Base-by-base conservation (phyloP, 2,888 invertebrate species). In the Druceiella hillmani region DNA sequence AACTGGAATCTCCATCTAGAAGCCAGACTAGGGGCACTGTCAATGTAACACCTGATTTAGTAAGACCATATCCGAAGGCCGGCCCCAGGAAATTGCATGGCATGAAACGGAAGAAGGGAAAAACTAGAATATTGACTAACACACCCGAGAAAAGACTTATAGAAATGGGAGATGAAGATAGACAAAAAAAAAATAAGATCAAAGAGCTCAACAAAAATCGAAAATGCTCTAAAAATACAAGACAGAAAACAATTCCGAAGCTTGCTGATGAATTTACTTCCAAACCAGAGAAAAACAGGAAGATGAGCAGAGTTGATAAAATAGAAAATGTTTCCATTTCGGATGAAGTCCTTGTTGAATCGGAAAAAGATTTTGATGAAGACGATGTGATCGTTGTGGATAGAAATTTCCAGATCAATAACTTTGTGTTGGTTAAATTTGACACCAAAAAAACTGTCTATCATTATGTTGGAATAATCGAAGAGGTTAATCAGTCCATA, bases 401-500 rank as follows among this genome's bases (percentile, higher is more conserved):
- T 25, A 47, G 44, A 38, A 41, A 41, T 45, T n/a, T n/a, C n/a
- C n/a, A n/a, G n/a, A n/a, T n/a, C n/a, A n/a, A n/a, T n/a, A n/a
- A n/a, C n/a, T n/a, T 5, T 7, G 7, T 38, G 10, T 11, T 22
- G 5, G 38, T 22, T 14, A 11, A 38, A 17, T 11, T 20, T 17
- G 11, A 34, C 17, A 34, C 26, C 13, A 38, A 39, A 38, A 11
- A 45, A 25, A 41, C 43, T 43, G 43, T 43, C 32, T 26, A 36
- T 15, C 50, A 48, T 29, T 48, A 48, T 27, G 46, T 48, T 22
- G 37, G 15, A 47, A n/a, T n/a, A n/a, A 48, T 45, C 15, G 42
- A 45, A 40, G 45, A 43, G 22, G 17, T 41, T 45, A 43, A 41
- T 48, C 43, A 37, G 12, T 10, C 38, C 24, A 37, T 37, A 49